Conservation (phyloP, 2,888 invertebrate species). For the Copidosoma aretas region DNA sequence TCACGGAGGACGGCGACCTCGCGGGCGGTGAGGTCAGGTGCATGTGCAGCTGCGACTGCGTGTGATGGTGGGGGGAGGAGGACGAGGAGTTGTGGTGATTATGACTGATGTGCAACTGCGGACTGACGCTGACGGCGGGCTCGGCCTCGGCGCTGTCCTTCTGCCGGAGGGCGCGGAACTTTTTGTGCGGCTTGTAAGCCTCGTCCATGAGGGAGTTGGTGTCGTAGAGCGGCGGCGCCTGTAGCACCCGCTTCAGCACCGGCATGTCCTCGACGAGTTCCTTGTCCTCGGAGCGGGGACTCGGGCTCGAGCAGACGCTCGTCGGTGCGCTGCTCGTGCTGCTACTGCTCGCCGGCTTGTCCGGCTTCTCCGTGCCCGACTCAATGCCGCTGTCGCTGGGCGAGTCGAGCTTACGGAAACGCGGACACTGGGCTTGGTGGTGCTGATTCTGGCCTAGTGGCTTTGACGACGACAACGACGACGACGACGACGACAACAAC, state of each 20-base stretch:
- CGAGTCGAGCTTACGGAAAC: slow-evolving; percentile 86
- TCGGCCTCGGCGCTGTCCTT: slow-evolving; percentile 83
- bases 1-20: slow-evolving; percentile 65
- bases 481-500: too few relatives aligned
- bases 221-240: slow-evolving; percentile 90
- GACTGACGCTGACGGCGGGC: slow-evolving; percentile 66
- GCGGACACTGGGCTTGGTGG: slow-evolving; percentile 62
- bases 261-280: slow-evolving; percentile 81
- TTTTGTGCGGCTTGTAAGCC: slow-evolving; percentile 94
- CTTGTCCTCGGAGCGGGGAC: slow-evolving; percentile 79
- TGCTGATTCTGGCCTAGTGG: slow-evolving; percentile 61
- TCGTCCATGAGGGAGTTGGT: slow-evolving; percentile 92
- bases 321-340: slow-evolving; percentile 71
- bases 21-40: slow-evolving; percentile 61
- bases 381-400: slow-evolving; percentile 94
- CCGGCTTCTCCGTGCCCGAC: slow-evolving; percentile 88
- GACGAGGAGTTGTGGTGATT: slow-evolving; percentile 53
- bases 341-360: slow-evolving; percentile 68
- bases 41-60: slow-evolving; percentile 65
- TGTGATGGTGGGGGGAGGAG: slow-evolving; percentile 50
- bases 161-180: slow-evolving; percentile 83
- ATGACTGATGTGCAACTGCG: slow-evolving; percentile 66
- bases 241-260: slow-evolving; percentile 87
- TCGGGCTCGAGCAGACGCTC: slow-evolving; percentile 84
- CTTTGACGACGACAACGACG: slow-evolving; percentile 60